Base-by-base conservation (phyloP, 2,888 invertebrate genomes). In the Oligia strigilis region DNA sequence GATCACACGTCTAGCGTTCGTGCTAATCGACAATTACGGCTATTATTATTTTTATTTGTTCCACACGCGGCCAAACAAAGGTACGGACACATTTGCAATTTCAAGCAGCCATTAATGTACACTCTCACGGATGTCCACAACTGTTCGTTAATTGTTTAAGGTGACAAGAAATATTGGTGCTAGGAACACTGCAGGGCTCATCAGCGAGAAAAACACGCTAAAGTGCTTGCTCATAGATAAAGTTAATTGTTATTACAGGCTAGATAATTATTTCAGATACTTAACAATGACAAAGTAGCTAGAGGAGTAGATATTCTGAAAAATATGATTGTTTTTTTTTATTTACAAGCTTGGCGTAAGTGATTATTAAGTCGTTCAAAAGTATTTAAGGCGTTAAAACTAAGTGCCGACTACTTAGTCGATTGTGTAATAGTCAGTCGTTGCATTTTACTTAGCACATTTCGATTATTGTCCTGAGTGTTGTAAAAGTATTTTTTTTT, bases 111-210 rank as follows among this genome's bases (percentile, higher is more conserved):
- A 90, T 90, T 90, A 90, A 74, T 76, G 77, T 76, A 70, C 71
- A 87, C 90, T 93, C 93, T 91, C 92, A 93, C 92, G 92, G 91
- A 89, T 91, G 89, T 91, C 84, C 86, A 84, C 84, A 83, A 90
- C 76, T 78, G 89, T 83, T 84, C 40, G 88, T 87, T 93, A 93
- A 95, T 95, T 94, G 93, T 93, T 93, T 88, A 74, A 92, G 88
- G 89, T 92, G 94, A 94, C 94, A 94, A 93, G 94, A 94, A 93
- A 93, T 93, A 93, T 93, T 89, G 92, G 90, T 88, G 90, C 88
- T 90, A 89, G 80, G 85, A 81, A 90, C 88, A 89, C 73, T 77
- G 43, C 36, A 66, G 46, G 49, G 40, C n/a, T 79, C 75, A 55
- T 82, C 71, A 71, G 46, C 17, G 29, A 67, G 52, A 65, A 83